Conservation (phyloP, 2,888 invertebrate genomes). For the Entomobrya proxima region DNA sequence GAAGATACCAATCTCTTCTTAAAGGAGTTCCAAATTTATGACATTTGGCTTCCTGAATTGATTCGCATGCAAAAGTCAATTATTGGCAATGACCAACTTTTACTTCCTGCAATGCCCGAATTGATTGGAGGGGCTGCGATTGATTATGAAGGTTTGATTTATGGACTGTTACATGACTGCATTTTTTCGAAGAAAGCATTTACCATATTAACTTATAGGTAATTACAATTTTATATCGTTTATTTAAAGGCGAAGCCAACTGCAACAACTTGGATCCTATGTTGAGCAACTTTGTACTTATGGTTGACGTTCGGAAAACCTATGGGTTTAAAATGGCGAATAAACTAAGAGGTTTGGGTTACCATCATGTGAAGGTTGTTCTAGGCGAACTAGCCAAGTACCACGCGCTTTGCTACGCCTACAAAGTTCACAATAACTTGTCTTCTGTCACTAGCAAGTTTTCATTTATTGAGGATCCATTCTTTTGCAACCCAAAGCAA, state of each 20-base stretch:
- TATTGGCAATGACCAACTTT: background rate
- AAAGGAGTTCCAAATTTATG: constrained; percentile 68
- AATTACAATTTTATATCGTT: no score
- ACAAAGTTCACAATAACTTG: constrained; percentile 25
- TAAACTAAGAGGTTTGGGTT: constrained; percentile 64
- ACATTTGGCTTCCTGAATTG: constrained; percentile 64
- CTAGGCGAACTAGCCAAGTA: constrained; percentile 70
- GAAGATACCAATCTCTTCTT: constrained; percentile 66
- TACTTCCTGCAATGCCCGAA: constrained; percentile 60
- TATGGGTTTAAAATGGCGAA: constrained; percentile 72
- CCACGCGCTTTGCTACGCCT: constrained; percentile 42
- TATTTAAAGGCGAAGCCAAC: background rate
- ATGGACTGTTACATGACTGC: no score
- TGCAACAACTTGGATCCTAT: background rate
- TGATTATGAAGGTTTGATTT: constrained; percentile 53
- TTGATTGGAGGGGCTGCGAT: constrained; percentile 55
- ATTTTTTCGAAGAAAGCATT: no score
- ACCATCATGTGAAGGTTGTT: constrained; percentile 66
- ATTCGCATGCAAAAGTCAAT: constrained; percentile 56
- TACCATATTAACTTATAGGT: no score
- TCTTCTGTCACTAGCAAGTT: background rate
- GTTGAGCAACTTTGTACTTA: constrained; percentile 63
- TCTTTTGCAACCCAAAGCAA: constrained; percentile 2
- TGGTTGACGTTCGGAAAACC: constrained; percentile 71
- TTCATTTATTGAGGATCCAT: constrained; percentile 18